Evolutionary conservation across 2,888 invertebrate species (phyloP).

Genomic region (Cremastinae sp.): DNA sequence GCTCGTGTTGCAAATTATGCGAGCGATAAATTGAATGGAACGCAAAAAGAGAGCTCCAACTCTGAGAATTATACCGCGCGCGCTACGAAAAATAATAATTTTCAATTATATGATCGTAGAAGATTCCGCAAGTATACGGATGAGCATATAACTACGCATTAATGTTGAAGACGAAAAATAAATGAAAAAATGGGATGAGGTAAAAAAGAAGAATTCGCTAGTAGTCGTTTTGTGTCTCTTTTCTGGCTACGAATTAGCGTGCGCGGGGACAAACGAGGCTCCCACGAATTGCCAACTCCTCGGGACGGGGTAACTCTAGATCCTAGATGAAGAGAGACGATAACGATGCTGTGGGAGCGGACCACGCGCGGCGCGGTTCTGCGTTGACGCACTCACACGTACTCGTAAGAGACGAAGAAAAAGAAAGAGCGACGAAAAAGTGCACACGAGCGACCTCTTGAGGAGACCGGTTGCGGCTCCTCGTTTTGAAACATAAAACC

Average conservation of each 20-base stretch:
- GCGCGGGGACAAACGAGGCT: slow-evolving; percentile 29
- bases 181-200: too few relatives aligned
- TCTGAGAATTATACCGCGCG: too few relatives aligned
- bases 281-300: slow-evolving; percentile 54
- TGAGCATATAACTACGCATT: too few relatives aligned
- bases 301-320: slow-evolving; percentile 69
- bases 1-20: too few relatives aligned
- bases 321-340: slow-evolving; percentile 69
- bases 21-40: too few relatives aligned
- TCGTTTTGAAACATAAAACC: slow-evolving; percentile 64
- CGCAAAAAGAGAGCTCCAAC: too few relatives aligned
- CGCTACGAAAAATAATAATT: too few relatives aligned
- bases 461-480: slow-evolving; percentile 46
- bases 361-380: slow-evolving; percentile 12
- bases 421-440: slow-evolving; percentile 8
- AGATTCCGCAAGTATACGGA: too few relatives aligned
- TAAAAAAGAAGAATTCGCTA: neutral
- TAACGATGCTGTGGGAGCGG: slow-evolving; percentile 49
- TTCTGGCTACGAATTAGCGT: slow-evolving; percentile 9
- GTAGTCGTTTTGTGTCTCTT: slow-evolving; percentile 5
- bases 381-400: neutral
- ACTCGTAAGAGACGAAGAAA: neutral
- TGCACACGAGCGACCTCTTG: slow-evolving; percentile 3
- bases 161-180: too few relatives aligned
- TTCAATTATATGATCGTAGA: too few relatives aligned